Evolutionary conservation across 1,140 invertebrate genomes (phyloP), one percentile per base, ranked within the genome.

Genomic region (Bradysia coprophila): DNA sequence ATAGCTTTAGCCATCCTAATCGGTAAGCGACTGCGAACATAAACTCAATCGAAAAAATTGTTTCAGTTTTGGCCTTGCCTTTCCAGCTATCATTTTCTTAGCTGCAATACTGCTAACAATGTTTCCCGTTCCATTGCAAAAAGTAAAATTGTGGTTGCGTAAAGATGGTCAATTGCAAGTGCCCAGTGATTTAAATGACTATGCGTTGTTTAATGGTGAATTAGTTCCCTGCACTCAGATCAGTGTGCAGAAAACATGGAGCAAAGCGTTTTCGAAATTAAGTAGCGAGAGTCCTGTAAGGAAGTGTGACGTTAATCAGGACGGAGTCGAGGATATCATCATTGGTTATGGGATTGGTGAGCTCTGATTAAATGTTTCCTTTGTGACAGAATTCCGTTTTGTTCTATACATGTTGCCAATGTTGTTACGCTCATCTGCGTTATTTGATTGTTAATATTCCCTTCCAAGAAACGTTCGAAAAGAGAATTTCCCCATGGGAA

Each of bases 341-440:
- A 64, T 88, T 37, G 82, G 83, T 46, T 89, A 80, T 59, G 80
- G 76, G 36, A 83, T 83, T 61, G 80, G 81, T 82, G 46, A 43
- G 6, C 4, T 10, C 9, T 18, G 40, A 42, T 38, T 39, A 36
- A 11, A 22, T 19, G 4, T n/a, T 23, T 9, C 13, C 13, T 28
- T 28, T 6, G 6, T 28, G 13, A 28, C n/a, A n/a, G n/a, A n/a
- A n/a, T n/a, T n/a, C n/a, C n/a, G n/a, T n/a, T n/a, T n/a, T n/a
- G n/a, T n/a, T n/a, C n/a, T n/a, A n/a, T n/a, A n/a, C n/a, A 39
- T 39, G 10, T 28, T 42, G 42, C 42, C 38, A n/a, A 42, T 43
- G 24, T 13, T 5, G 2, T 21, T 33, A 42, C 49, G 46, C 10
- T 19, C 53, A 54, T 51, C 28, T 32, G 28, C n/a, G n/a, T 50